These are phyloP conservation scores for Eutolmus rufibarbis DNA, from an alignment of 2,888 invertebrate genomes.

Conservation along the genomic window DNA sequence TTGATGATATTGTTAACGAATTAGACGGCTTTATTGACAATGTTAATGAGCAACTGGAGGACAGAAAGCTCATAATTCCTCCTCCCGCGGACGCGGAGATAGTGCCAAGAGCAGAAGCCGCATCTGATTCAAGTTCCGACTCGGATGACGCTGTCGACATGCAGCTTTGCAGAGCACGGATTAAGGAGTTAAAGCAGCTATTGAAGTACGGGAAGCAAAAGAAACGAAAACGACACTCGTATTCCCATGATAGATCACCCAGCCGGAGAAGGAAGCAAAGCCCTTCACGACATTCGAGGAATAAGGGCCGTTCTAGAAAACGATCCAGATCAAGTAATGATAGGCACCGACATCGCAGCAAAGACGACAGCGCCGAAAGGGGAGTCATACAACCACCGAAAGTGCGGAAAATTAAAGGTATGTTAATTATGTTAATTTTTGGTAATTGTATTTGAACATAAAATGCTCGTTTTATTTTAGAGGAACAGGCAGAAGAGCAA, in stretches of 20 bases:
- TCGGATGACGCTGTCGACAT: neutral
- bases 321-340: neutral
- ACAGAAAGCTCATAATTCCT: neutral
- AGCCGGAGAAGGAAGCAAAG: neutral
- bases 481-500: neutral
- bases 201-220: neutral
- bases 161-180: neutral
- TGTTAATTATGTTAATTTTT: neutral
- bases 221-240: neutral
- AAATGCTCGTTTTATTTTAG: neutral
- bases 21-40: constrained; percentile 29
- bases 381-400: neutral
- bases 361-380: neutral
- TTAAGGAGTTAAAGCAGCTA: neutral
- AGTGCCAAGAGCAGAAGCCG: neutral
- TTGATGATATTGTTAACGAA: constrained; percentile 35
- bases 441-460: neutral
- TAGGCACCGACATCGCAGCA: neutral
- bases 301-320: neutral
- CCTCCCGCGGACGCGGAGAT: neutral
- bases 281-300: neutral
- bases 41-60: neutral
- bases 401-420: neutral
- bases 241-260: neutral
- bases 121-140: neutral